Base-by-base conservation (phyloP, 2,113 vertebrate species). In the Sceloporus undulatus region DNA sequence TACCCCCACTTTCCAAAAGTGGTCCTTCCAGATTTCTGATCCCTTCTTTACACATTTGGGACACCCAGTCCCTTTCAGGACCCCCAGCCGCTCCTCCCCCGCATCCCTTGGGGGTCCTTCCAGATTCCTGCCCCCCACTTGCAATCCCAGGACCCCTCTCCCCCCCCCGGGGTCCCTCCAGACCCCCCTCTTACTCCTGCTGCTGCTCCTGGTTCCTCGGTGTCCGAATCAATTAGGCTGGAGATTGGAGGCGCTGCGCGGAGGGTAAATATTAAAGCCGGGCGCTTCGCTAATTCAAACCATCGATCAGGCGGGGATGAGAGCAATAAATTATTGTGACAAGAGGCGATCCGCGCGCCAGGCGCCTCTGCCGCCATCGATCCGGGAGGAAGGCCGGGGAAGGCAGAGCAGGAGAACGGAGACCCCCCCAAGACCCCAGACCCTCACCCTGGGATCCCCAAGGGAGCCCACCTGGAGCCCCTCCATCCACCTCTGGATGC, bases 311-410 rank as follows among this genome's bases (percentile, higher is more conserved):
- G 95, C 95, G 96, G 85, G 98, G 98, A 98, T 98, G 98, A 98
- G 98, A 98, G 98, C 98, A 98, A 98, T 98, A 98, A 98, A 98
- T 98, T 98, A 98, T 98, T 98, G 98, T 98, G 98, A 98, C 98
- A 98, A 98, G 98, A 98, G 98, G 98, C 98, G 98, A 98, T 98
- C 97, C 98, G 98, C 97, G 84, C 97, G 96, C 98, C 97, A 95
- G 95, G 97, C 98, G 97, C 97, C 98, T 98, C 98, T 98, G 97
- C 97, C 79, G 9, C 54, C 79, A 96, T 96, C 92, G 97, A 98
- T 98, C 98, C 98, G 98, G 98, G 98, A 97, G 92, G 96, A 48
- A 4, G 42, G 42, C 4, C 4, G 42, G 42, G 42, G 42, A 6
- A 14, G 59, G 16, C 13, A 3, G 59, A 14, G 59, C 14, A 13